Conservation (phyloP, 2,888 invertebrate species). For the Rhingia campestris region DNA sequence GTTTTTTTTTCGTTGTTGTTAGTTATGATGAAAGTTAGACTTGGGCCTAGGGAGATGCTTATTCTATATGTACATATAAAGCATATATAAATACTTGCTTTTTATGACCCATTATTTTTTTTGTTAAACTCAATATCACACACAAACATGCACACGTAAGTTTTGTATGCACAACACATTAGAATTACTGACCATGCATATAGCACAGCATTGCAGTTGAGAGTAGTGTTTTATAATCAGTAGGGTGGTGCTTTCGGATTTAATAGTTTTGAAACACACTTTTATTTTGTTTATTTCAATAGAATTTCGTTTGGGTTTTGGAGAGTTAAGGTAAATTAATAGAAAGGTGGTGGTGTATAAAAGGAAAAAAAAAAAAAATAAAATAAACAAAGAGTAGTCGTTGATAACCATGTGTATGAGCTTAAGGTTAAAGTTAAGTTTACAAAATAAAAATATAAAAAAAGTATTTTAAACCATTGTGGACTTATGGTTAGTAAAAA, state of each 20-base stretch:
- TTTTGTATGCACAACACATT: conserved; percentile 40
- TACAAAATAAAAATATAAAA: too few species aligned
- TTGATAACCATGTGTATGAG: too few species aligned
- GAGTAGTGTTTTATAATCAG: conserved; percentile 15
- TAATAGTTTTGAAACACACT: conserved; percentile 15
- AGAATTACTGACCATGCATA: conserved; percentile 14
- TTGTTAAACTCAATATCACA: conserved; percentile 23
- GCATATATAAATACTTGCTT: neutral
- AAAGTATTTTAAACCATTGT: too few species aligned
- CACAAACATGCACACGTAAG: conserved; percentile 14
- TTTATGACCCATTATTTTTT: neutral
- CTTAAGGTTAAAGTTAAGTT: too few species aligned
- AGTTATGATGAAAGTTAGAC: conserved; percentile 64
- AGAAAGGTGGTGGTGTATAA: conserved; percentile 10
- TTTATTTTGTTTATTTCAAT: conserved; percentile 42
- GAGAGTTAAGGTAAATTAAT: neutral
- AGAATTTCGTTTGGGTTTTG: conserved; percentile 18
- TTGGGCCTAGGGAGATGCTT: neutral
- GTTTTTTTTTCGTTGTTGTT: conserved; percentile 61
- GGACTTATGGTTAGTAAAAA: too few species aligned
- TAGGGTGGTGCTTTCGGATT: conserved; percentile 54
- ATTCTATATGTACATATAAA: neutral
- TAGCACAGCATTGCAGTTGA: conserved; percentile 32
- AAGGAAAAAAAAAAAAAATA: too few species aligned
- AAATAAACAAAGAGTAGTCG: too few species aligned